phyloP scores from a whole-genome alignment of 2,888 invertebrate genomes.

The Nemapogon koenigi region DNA sequence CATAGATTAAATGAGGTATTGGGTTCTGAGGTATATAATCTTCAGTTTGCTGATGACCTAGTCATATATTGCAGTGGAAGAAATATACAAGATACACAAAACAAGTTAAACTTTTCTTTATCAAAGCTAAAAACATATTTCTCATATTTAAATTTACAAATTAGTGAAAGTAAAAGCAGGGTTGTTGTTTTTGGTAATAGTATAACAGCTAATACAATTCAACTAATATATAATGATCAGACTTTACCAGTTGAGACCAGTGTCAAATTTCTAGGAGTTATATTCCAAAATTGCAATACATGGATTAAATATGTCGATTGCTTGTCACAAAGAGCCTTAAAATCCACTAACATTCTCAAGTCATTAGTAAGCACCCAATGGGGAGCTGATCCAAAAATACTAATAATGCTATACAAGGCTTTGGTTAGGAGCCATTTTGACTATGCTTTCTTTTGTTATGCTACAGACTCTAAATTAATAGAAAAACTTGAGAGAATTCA shows the following conservation, averaged over 20 bases:
- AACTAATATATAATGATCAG: background rate
- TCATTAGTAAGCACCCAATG: slow-evolving; percentile 1
- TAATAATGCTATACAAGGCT: slow-evolving; percentile 3
- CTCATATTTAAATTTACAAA: slow-evolving; percentile 1
- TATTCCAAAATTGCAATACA: background rate
- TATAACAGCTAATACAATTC: background rate
- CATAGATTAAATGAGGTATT: slow-evolving; percentile 12
- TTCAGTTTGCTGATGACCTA: slow-evolving; percentile 15
- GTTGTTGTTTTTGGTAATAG: slow-evolving; percentile 7
- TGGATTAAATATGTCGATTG: slow-evolving; percentile 3
- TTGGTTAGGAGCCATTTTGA: slow-evolving; percentile 4
- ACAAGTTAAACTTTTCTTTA: slow-evolving; percentile 2
- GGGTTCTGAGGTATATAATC: slow-evolving; percentile 12
- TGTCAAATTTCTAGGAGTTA: background rate
- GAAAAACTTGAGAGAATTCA: slow-evolving; percentile 1
- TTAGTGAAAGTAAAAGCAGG: slow-evolving; percentile 4
- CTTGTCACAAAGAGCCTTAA: background rate
- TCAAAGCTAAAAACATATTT: slow-evolving; percentile 5
- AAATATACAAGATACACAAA: background rate
- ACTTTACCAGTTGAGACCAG: background rate
- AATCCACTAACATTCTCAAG: slow-evolving; percentile 1
- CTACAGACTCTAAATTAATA: background rate
- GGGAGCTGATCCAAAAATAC: slow-evolving; percentile 8
- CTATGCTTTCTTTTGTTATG: background rate
- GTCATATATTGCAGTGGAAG: background rate